Base-by-base conservation (phyloP, 2,888 invertebrate genomes). In the Macrosiphum euphorbiae region DNA sequence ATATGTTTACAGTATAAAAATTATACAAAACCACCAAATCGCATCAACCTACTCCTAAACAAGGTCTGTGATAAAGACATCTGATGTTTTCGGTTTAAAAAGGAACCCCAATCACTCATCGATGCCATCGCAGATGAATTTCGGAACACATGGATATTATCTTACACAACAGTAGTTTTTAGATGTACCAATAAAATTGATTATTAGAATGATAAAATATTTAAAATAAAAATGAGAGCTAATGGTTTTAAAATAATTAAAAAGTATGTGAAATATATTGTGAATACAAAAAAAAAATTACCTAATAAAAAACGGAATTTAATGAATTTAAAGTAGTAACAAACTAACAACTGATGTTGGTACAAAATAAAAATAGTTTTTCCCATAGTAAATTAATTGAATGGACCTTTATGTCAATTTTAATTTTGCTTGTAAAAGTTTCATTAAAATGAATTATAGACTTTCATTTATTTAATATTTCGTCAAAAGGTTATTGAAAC, bases 401-500 rank as follows among this genome's bases (percentile, higher is more conserved):
- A 55, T 4, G 55, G 20, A 84, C 84, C 28, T 84, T 84, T 55
- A 41, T 84, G 50, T 55, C 52, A 41, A 55, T 84, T 91, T 84
- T 84, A 52, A 84, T 52, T 90, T 84, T 55, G n/a, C 8, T 3
- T 28, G 16, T 84, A 41, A 84, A 84, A 55, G 10, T 55, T 91
- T 84, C 28, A 84, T 84, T 55, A 41, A 84, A 84, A 91, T 55
- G 26, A 55, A 91, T 91, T 84, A 84, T 84, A 91, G 41, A 84
- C 28, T 41, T 28, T 28, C 28, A 84, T 41, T 52, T 28, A 91
- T 41, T 78, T 35, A 52, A 91, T 84, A 84, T 84, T 85, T 55
- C 28, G 28, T 85, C 52, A 91, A 91, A 91, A 55, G 41, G 91
- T 85, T 41, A 85, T 91, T 44, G 85, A 91, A 84, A 41, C 24